These are phyloP conservation scores for Drosophila arawakana DNA, from an alignment of 1,140 invertebrate genomes.

Conservation along the genomic window DNA sequence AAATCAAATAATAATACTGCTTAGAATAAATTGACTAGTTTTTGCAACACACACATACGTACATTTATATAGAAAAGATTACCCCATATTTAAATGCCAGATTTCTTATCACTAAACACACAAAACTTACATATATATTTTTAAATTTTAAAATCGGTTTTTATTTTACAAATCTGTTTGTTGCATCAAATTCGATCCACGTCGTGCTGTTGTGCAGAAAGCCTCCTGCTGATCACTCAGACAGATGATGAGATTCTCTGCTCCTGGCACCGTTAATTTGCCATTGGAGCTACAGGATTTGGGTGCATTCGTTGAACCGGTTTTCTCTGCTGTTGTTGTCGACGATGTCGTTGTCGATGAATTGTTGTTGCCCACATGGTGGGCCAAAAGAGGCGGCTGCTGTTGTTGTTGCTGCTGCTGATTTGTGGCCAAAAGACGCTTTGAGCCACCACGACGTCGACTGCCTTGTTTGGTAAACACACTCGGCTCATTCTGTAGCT, in stretches of 20 bases:
- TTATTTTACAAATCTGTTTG: constrained; percentile 59
- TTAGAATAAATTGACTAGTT: constrained; percentile 10
- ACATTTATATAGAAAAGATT: constrained; percentile 23
- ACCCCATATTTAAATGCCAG: constrained; percentile 31
- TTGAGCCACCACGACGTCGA: constrained; percentile 56
- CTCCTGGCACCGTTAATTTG: constrained; percentile 32
- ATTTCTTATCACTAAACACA: constrained; percentile 1
- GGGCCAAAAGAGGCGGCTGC: constrained; percentile 30
- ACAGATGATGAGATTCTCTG: constrained; percentile 70
- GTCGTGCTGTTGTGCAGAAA: constrained; percentile 58
- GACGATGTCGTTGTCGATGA: constrained; percentile 73
- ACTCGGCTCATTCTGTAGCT: constrained; percentile 94
- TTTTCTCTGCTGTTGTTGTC: constrained; percentile 69
- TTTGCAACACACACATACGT: background rate
- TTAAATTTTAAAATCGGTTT: background rate
- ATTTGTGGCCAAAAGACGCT: constrained; percentile 47
- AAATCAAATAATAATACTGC: constrained; percentile 21
- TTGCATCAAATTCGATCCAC: constrained; percentile 51
- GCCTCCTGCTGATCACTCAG: constrained; percentile 66
- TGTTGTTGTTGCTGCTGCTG: constrained; percentile 46
- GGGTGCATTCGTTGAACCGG: constrained; percentile 57
- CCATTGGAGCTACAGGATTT: constrained; percentile 70
- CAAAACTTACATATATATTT: background rate
- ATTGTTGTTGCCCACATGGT: constrained; percentile 68
- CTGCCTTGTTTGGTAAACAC: constrained; percentile 89